Percentiles rank a stretch among this genome's conserved stretches.
Evolutionary conservation across 2,797 vertebrate species (phyloP).

Genomic region (Todus mexicanus): DNA sequence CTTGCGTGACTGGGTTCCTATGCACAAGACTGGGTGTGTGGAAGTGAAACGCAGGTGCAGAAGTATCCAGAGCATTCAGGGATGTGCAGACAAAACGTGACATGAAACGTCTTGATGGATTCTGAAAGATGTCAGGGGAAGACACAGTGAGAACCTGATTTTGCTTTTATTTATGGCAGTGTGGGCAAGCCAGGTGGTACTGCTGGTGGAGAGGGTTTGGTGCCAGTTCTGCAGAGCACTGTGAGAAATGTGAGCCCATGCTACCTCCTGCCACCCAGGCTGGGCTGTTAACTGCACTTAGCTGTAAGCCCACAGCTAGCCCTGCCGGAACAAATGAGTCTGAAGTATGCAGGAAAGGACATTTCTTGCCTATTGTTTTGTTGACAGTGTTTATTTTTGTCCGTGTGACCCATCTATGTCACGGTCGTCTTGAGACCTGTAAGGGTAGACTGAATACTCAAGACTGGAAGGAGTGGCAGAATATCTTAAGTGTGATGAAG

Average conservation of each 20-base stretch:
- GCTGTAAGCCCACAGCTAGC: too few species aligned
- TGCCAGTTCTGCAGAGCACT: not conserved
- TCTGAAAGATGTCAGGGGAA: not conserved
- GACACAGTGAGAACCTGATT: not conserved
- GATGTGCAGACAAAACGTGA: not conserved
- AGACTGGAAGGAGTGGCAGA: not conserved
- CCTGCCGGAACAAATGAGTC: not conserved
- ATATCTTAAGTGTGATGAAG: not conserved
- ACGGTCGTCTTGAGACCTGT: not conserved
- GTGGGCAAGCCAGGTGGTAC: not conserved
- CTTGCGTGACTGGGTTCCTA: not conserved
- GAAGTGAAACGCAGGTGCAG: not conserved
- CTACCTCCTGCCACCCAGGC: not conserved
- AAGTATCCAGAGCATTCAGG: not conserved
- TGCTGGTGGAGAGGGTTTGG: not conserved
- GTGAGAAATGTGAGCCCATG: accelerated
- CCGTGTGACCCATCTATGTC: accelerated
- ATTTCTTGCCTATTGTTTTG: accelerated
- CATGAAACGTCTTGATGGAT: not conserved
- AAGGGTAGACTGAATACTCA: not conserved
- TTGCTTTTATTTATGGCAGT: not conserved
- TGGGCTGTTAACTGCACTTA: accelerated
- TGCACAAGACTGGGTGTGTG: not conserved
- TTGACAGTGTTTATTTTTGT: not conserved
- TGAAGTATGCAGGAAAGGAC: not conserved